A percentile compares a stretch with the other conserved stretches of the same genome.
phyloP scores from a whole-genome alignment of 2,113 vertebrate species.

The Capreolus pygargus region DNA sequence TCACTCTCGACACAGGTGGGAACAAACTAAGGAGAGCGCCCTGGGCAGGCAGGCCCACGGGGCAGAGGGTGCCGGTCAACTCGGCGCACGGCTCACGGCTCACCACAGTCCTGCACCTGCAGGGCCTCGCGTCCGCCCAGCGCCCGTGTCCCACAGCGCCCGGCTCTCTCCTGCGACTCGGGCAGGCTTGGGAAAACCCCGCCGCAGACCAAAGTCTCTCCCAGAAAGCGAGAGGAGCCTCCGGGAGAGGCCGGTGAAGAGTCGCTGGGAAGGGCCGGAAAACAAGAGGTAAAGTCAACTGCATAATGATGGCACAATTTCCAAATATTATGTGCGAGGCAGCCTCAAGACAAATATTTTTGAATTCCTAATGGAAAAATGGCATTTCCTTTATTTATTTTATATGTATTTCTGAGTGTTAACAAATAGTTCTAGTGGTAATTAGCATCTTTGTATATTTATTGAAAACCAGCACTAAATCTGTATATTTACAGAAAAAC shows the following conservation, averaged over 20 bases:
- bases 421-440: slow-evolving; percentile 71
- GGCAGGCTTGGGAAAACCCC: not conserved
- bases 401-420: slow-evolving; percentile 71
- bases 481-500: slow-evolving; percentile 71
- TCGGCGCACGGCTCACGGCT: not conserved
- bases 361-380: slow-evolving; percentile 64
- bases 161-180: too few species aligned
- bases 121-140: not conserved
- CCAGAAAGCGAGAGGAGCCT: not conserved
- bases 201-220: too few species aligned
- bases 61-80: not conserved
- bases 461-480: slow-evolving; percentile 72
- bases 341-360: slow-evolving; percentile 29
- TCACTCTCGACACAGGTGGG: not conserved
- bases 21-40: not conserved
- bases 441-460: slow-evolving; percentile 75
- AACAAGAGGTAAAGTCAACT: not conserved
- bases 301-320: not conserved
- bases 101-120: not conserved
- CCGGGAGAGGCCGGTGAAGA: not conserved
- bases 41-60: not conserved
- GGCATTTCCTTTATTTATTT: slow-evolving; percentile 70
- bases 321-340: not conserved
- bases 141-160: accelerated
- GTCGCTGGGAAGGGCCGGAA: not conserved